These are phyloP conservation scores for Sisor rabdophorus DNA, from an alignment of 2,113 vertebrate species.

Conservation along the genomic window DNA sequence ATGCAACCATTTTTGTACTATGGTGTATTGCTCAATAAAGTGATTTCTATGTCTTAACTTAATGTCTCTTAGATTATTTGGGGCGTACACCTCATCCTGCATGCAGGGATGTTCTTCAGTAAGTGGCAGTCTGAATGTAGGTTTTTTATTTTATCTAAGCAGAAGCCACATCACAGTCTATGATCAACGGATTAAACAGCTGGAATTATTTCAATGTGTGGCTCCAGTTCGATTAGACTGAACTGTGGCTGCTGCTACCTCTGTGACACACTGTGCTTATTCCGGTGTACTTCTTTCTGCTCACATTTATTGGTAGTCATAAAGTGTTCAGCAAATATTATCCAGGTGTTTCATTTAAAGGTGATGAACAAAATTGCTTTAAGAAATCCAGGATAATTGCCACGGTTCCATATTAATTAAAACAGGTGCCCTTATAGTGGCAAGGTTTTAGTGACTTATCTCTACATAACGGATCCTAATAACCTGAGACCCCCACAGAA, in stretches of 20 bases:
- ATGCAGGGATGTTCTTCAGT: too few relatives aligned
- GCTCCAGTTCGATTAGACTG: too few relatives aligned
- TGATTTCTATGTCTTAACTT: conserved; percentile 43
- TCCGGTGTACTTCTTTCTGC: neutral
- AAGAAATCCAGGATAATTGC: neutral
- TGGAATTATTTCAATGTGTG: neutral
- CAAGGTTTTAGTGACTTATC: neutral
- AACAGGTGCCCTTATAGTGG: neutral
- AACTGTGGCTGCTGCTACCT: too few relatives aligned
- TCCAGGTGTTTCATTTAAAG: neutral
- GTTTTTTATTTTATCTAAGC: too few relatives aligned
- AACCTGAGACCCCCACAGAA: too few relatives aligned
- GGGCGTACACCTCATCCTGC: too few relatives aligned
- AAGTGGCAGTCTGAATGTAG: too few relatives aligned
- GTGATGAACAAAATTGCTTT: neutral
- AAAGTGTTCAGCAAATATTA: neutral
- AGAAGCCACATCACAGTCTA: too few relatives aligned
- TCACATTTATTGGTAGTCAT: neutral
- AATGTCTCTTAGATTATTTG: neutral
- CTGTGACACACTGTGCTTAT: neutral
- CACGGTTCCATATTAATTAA: neutral
- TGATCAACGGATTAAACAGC: neutral
- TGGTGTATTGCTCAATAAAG: conserved; percentile 44
- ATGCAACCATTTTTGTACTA: conserved; percentile 34
- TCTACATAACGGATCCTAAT: neutral